Percentiles rank a stretch among this genome's conserved stretches.
Evolutionary conservation across 2,113 vertebrate genomes (phyloP).

Genomic region (Lathamus discolor): DNA sequence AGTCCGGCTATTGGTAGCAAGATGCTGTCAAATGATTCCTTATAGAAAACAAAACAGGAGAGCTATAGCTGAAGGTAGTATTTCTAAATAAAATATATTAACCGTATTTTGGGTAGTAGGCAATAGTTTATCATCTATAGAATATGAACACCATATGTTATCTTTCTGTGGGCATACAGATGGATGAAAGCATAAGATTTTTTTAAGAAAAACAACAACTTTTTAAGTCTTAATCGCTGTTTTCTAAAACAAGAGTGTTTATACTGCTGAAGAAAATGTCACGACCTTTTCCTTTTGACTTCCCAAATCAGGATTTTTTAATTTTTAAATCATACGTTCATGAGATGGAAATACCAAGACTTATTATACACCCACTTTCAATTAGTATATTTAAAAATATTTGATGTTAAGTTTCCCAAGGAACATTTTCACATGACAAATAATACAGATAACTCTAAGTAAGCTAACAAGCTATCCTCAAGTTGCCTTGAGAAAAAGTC

Average conservation of each 20-base stretch:
- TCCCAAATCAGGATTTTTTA: constrained; percentile 36
- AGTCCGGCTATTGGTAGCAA: background rate
- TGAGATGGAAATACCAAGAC: constrained; percentile 43
- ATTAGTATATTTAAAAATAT: constrained; percentile 51
- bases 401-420: constrained; percentile 31
- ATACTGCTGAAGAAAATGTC: constrained; percentile 45
- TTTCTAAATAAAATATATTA: background rate
- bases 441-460: constrained; percentile 19
- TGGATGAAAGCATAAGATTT: background rate
- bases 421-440: constrained; percentile 29
- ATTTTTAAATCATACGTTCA: constrained; percentile 49
- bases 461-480: constrained; percentile 27
- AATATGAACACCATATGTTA: constrained; percentile 56
- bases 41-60: background rate
- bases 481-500: background rate
- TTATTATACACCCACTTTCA: constrained; percentile 51
- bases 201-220: background rate
- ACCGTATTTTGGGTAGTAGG: background rate
- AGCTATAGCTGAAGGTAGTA: background rate
- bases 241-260: constrained; percentile 36
- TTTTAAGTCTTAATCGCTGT: background rate
- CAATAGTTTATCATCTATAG: constrained; percentile 15
- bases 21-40: background rate
- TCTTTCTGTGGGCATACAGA: constrained; percentile 15
- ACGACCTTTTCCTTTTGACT: constrained; percentile 58